These are phyloP conservation scores for Clunio marinus DNA, from an alignment of 2,888 invertebrate species.

Conservation along the genomic window DNA sequence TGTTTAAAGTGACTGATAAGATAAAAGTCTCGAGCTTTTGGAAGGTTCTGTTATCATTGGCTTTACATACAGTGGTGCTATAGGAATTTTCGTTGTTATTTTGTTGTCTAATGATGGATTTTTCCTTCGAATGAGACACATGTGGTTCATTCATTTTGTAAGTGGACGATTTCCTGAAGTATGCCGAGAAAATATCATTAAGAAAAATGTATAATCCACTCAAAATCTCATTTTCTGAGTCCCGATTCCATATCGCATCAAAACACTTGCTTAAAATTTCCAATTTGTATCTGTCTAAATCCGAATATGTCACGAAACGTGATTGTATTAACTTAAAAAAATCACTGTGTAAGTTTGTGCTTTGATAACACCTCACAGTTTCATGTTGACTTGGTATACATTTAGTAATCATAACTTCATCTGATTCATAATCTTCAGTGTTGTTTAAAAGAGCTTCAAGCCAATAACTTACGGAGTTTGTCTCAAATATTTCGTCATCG, in stretches of 20 bases:
- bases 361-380: not conserved
- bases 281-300: not conserved
- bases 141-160: not conserved
- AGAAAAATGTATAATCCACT: not conserved
- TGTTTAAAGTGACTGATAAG: conserved; percentile 29
- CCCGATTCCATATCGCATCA: not conserved
- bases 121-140: not conserved
- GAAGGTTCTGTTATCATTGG: not conserved
- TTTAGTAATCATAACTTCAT: conserved; percentile 46
- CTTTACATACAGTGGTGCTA: not conserved
- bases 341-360: too few relatives aligned
- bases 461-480: conserved; percentile 15
- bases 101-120: not conserved
- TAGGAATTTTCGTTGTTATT: not conserved
- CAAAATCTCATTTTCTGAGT: conserved; percentile 8
- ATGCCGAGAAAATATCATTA: not conserved
- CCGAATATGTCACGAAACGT: not conserved
- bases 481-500: not conserved
- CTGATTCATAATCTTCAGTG: conserved; percentile 45
- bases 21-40: conserved; percentile 34
- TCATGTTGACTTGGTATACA: conserved; percentile 45
- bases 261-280: not conserved
- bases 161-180: not conserved
- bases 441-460: conserved; percentile 40
- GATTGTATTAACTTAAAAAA: not conserved